Base-by-base conservation (phyloP, 2,797 vertebrate genomes). In the Merluccius polli region DNA sequence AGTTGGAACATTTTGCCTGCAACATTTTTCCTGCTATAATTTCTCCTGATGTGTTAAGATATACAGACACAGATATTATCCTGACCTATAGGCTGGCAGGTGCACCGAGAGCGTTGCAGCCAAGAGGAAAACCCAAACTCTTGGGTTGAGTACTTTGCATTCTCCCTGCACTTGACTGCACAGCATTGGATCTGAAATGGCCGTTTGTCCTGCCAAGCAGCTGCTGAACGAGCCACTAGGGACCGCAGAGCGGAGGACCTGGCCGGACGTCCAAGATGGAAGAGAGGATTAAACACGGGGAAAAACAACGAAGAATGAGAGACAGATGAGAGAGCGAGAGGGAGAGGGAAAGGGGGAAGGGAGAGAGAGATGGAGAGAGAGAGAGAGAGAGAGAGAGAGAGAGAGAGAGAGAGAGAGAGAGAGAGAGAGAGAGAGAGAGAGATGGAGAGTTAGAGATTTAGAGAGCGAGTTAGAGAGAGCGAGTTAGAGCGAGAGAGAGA, bases 121-220 rank as follows among this genome's bases (percentile, higher is more conserved):
- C 48, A 52, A 52, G 5, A n/a, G 48, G 18, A 44, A 44, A 2
- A 44, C 5, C 41, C 41, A 4, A 44, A 44, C 41, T 44, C 13
- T 18, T 18, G 48, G 48, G 6, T 9, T 52, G 52, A 63, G n/a
- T 63, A 24, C 52, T 63, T 36, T 63, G 33, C 59, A 27, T 38
- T 75, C 77, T 71, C 79, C 12, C 59, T 0, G 70, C 73, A 86
- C 89, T 90, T 89, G 82, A 86, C 86, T 84, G 88, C 9, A 67
- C 82, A 86, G 81, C 70, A 82, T 77, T 88, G 74, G 9, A 79
- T 86, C 48, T 52, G n/a, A 10, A 63, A 27, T 73, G 80, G 52
- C 83, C 73, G 74, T 82, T 83, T 16, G 18, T 73, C 83, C 79
- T 76, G 87, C 90, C 89, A 87, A 92, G 85, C 90, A 92, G 91